Conservation (phyloP, 2,113 vertebrate species). For the Albula glossodonta region DNA sequence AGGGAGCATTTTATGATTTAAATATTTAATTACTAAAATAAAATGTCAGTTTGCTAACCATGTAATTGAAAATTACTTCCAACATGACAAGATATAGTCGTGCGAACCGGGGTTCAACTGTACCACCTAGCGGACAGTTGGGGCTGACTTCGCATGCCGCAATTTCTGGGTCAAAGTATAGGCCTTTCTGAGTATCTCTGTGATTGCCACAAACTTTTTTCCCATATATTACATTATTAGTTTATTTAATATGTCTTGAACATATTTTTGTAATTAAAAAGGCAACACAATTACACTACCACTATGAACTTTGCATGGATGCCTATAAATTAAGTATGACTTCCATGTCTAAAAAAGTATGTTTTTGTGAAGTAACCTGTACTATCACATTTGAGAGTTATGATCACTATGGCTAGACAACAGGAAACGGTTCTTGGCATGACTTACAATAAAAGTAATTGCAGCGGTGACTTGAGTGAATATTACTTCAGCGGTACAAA, state of each 20-base stretch:
- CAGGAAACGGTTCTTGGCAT: not conserved
- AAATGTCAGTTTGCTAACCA: constrained; percentile 29
- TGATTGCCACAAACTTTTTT: not conserved
- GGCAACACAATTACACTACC: not conserved
- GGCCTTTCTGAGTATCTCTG: constrained; percentile 12
- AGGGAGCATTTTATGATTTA: constrained; percentile 33
- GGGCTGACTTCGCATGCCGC: no score
- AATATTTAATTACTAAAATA: constrained; percentile 37
- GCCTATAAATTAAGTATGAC: no score
- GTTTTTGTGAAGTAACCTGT: no score
- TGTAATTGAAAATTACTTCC: constrained; percentile 22
- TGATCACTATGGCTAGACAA: not conserved
- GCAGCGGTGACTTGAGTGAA: no score
- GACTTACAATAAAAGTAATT: no score
- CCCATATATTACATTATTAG: no score
- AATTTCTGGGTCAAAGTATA: not conserved
- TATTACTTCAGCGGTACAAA: no score
- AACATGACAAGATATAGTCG: not conserved
- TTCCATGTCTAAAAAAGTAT: no score
- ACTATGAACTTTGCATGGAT: not conserved
- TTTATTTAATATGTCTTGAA: no score
- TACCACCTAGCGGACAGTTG: not conserved
- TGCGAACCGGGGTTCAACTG: not conserved
- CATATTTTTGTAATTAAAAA: not conserved
- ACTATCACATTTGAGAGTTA: not conserved